A percentile compares a stretch with the other conserved stretches of the same genome.
Conservation (phyloP, 2,888 invertebrate genomes). For the Cylloceria caligata region DNA sequence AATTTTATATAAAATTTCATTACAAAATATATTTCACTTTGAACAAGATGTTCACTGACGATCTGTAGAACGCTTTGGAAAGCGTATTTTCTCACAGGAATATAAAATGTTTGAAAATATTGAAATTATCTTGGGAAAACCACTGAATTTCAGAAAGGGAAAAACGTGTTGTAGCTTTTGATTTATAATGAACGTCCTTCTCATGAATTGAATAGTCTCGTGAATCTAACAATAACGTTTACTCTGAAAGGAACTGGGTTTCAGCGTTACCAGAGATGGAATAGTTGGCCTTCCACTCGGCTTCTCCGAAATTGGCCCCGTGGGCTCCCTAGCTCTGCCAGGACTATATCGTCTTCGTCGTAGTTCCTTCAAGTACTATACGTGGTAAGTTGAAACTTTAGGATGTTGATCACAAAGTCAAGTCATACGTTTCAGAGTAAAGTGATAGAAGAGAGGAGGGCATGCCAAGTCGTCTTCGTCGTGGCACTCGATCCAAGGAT, state of each 20-base stretch:
- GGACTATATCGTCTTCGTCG: constrained; percentile 21
- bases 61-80: background rate
- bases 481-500: constrained; percentile 35
- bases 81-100: background rate
- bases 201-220: constrained; percentile 40
- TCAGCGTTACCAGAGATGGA: background rate
- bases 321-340: constrained; percentile 13
- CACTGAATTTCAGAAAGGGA: background rate
- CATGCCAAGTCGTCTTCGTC: constrained; percentile 33
- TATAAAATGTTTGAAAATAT: background rate
- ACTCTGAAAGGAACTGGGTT: constrained; percentile 35
- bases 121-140: background rate
- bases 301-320: constrained; percentile 54
- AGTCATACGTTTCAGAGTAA: constrained; percentile 53
- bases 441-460: constrained; percentile 14
- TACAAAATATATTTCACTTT: background rate
- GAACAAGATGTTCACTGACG: background rate
- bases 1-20: background rate
- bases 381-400: constrained; percentile 54
- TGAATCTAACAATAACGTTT: constrained; percentile 49
- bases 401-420: constrained; percentile 64
- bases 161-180: background rate
- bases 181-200: background rate
- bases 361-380: constrained; percentile 39
- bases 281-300: constrained; percentile 56